phyloP scores from a whole-genome alignment of 2,113 vertebrate species.

The Gavialis gangeticus region DNA sequence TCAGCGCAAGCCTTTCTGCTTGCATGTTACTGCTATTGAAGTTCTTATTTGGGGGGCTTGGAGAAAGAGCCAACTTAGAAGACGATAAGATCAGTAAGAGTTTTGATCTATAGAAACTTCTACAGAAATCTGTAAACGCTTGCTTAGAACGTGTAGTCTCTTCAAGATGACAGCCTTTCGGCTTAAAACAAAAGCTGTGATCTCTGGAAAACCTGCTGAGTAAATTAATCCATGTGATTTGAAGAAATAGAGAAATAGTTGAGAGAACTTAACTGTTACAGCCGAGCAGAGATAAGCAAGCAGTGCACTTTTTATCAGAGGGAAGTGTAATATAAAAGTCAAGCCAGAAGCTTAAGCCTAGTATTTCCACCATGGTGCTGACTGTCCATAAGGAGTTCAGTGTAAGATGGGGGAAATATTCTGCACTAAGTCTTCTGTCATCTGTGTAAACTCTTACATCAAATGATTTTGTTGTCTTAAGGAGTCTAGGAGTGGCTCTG shows the following conservation, averaged over 20 bases:
- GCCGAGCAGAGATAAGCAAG: neutral
- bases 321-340: neutral
- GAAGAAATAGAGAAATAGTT: neutral
- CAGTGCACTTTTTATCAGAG: neutral
- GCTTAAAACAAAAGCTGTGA: neutral
- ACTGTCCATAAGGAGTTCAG: neutral
- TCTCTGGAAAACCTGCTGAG: neutral
- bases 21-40: neutral
- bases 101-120: neutral
- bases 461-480: neutral
- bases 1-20: neutral
- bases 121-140: neutral
- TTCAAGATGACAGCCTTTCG: neutral
- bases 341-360: neutral
- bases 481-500: neutral
- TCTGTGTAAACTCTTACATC: neutral
- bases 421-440: rapidly evolving
- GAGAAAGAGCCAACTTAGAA: neutral
- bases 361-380: neutral
- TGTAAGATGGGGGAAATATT: neutral
- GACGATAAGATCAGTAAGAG: neutral
- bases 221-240: neutral
- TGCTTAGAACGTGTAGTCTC: neutral
- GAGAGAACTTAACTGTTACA: neutral
- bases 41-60: neutral